These are phyloP conservation scores for Bursaphelenchus mucronatus DNA, from an alignment of 1,140 invertebrate species.

Conservation along the genomic window DNA sequence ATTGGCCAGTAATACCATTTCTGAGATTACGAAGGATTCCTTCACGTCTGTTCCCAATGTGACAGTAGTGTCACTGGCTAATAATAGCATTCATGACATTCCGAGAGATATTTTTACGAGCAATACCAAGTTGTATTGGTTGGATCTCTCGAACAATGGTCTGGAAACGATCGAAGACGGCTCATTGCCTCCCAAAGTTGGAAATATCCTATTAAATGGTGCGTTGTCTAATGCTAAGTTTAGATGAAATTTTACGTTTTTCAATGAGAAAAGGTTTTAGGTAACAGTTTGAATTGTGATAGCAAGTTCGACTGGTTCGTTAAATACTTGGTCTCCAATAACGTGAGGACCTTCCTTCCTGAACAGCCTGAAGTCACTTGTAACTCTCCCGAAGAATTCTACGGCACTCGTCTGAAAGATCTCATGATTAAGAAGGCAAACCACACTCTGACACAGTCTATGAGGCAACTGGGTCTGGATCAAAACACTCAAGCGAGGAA, in stretches of 20 bases:
- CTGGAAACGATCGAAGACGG: constrained; percentile 38
- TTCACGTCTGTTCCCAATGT: constrained; percentile 49
- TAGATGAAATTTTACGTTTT: neutral
- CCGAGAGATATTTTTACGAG: constrained; percentile 44
- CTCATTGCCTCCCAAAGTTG: constrained; percentile 45
- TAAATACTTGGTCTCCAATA: constrained; percentile 50
- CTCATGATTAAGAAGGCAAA: constrained; percentile 58
- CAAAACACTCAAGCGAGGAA: neutral
- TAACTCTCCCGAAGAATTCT: constrained; percentile 36
- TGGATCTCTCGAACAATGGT: constrained; percentile 54
- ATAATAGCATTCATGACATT: constrained; percentile 41
- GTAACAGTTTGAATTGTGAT: constrained; percentile 54
- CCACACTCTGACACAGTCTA: constrained; percentile 46
- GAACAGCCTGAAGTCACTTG: constrained; percentile 52
- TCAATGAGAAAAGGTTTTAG: constrained; percentile 29
- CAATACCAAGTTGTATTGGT: constrained; percentile 41
- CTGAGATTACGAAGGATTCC: constrained; percentile 39
- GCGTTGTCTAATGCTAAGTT: constrained; percentile 1
- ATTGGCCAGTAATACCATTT: constrained; percentile 53
- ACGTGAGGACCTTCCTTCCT: constrained; percentile 55
- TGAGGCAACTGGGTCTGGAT: constrained; percentile 14
- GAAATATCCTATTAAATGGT: constrained; percentile 55
- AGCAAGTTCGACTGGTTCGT: constrained; percentile 57
- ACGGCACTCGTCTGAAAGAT: constrained; percentile 49
- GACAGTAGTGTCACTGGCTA: constrained; percentile 42